Base-by-base conservation (phyloP, 2,888 invertebrate genomes). In the Aleiodes leptofemur region DNA sequence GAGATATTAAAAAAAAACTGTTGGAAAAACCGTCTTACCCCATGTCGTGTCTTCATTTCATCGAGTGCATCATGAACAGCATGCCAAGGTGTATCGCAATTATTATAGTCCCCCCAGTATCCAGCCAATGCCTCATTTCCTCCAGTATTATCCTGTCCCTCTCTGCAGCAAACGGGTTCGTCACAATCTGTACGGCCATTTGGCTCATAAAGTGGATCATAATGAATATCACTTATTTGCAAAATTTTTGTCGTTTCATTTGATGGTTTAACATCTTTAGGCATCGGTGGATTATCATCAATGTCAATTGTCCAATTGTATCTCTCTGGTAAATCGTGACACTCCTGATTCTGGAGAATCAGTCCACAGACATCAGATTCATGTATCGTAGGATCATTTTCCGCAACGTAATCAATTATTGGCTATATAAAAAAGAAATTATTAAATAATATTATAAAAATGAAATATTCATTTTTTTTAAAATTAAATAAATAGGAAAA, bases 91-190 rank as follows among this genome's bases (percentile, higher is more conserved):
- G 93, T 90, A 86, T 97, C 97, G 84, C 97, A 97, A 73, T 92
- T 90, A 71, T 94, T 91, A 82, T 94, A 95, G 85, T 95, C 95
- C 1, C 96, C 96, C 96, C 96, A 97, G 82, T 90, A 93, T 0
- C 96, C 96, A 0, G 96, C 96, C 0, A 81, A 14, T 64, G 74
- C 68, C n/a, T n/a, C n/a, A 34, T 77, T 77, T 1, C 56, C 56
- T 50, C 80, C 83, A 0, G 91, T 89, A n/a, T 87, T 86, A 0
- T 91, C 91, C 84, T 82, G n/a, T n/a, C n/a, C n/a, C n/a, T n/a
- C 86, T 73, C 95, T 92, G 86, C 97, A 97, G 85, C 97, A 97
- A 4, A 94, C 90, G 1, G 96, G 95, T 81, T 95, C 94, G 0
- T 91, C 92, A 85, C 97, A 97, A 3, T 92, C 90, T 0, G 95